phyloP scores from a whole-genome alignment of 1,140 invertebrate genomes.

The Euura saliciscinereae region DNA sequence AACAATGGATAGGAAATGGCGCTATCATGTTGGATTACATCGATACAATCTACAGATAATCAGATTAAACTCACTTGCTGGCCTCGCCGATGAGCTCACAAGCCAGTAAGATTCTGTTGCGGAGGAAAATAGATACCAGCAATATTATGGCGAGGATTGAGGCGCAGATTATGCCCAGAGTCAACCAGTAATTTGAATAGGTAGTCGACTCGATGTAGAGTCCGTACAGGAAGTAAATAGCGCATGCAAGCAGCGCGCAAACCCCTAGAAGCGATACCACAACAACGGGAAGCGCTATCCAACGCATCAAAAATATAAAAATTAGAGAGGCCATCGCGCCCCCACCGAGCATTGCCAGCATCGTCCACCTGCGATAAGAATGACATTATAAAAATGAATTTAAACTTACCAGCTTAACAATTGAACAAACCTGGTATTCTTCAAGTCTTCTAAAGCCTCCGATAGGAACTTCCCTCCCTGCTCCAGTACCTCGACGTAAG shows the following conservation, averaged over 20 bases:
- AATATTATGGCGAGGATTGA: conserved; percentile 72
- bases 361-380: conserved; percentile 58
- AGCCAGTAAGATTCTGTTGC: conserved; percentile 85
- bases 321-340: conserved; percentile 75
- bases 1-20: conserved; percentile 33
- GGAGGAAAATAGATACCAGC: conserved; percentile 81
- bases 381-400: too few species aligned
- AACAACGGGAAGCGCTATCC: conserved; percentile 84
- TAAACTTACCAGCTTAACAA: too few species aligned
- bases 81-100: conserved; percentile 90
- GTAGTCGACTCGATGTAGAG: conserved; percentile 20
- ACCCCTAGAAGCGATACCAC: conserved; percentile 83
- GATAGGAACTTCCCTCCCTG: conserved; percentile 31
- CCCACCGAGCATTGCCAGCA: conserved; percentile 71
- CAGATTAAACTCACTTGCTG: conserved; percentile 68
- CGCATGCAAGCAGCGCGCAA: conserved; percentile 70
- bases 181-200: conserved; percentile 69
- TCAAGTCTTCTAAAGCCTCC: conserved; percentile 29
- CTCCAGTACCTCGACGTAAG: conserved; percentile 41
- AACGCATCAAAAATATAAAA: conserved; percentile 89
- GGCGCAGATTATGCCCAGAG: conserved; percentile 69
- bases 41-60: neutral
- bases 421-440: conserved; percentile 27
- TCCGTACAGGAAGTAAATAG: conserved; percentile 55
- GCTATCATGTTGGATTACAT: too few species aligned